Evolutionary conservation across 2,797 vertebrate genomes (phyloP), one percentile per base, ranked within the genome.

Genomic region (Cossypha polioptera): DNA sequence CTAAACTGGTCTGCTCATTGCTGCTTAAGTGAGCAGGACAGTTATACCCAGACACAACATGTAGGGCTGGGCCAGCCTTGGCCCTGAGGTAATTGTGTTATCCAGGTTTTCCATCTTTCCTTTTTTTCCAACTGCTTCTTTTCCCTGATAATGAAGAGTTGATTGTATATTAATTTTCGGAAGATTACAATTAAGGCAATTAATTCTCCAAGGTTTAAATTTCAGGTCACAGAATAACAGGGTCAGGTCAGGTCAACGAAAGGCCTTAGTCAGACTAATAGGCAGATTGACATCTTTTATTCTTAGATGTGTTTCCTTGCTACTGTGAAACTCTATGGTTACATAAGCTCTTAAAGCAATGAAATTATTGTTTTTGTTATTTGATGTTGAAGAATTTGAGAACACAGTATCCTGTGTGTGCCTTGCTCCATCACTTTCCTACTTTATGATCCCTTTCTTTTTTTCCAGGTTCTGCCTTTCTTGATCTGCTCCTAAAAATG

Each of bases 301-400:
- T 94, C 76, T 80, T 83, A 90, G 76, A 72, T 28, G 22, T 35
- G 33, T 72, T 94, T 94, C 75, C 47, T 83, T 92, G 53, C 68
- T 86, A 48, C 71, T 35, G 19, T 78, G 53, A 59, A 88, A 48
- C 53, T 63, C 48, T 63, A 16, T 48, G 48, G 75, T 61, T 93
- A 80, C 82, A 38, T n/a, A 57, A 93, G 22, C 31, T 67, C 76
- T 58, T 74, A 79, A 67, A 86, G 48, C 71, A 92, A 76, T 57
- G 38, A 91, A 96, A 83, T 84, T 75, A 80, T 11, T 86, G 83
- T 2, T 95, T 95, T 87, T 95, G 67, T 72, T 88, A 90, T 88
- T 86, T 88, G 75, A 91, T n/a, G 40, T 58, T 61, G 67, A 81
- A 77, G 75, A 90, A 71, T 92, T 68, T 82, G 66, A 33, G 36